phyloP scores from a whole-genome alignment of 2,888 invertebrate genomes.

The Barypeithes pellucidus region DNA sequence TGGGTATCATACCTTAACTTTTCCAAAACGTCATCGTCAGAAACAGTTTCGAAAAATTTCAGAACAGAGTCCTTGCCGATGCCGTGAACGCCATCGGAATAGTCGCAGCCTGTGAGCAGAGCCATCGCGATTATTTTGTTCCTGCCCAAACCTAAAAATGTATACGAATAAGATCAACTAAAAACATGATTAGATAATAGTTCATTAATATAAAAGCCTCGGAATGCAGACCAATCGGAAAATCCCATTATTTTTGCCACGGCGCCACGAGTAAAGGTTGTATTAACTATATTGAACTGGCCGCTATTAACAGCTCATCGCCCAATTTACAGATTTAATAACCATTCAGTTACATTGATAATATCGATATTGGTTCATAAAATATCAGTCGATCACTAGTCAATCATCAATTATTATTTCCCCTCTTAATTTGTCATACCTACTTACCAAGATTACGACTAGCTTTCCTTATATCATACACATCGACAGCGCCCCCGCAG shows the following conservation, averaged over 20 bases:
- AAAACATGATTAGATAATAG: constrained; percentile 6
- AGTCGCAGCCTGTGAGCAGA: constrained; percentile 91
- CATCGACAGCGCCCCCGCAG: constrained; percentile 81
- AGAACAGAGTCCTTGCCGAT: constrained; percentile 86
- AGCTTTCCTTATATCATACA: constrained; percentile 83
- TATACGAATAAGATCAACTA: not conserved
- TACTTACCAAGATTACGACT: constrained; percentile 76
- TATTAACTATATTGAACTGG: too few species aligned
- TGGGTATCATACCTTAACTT: constrained; percentile 75
- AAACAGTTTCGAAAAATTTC: constrained; percentile 79
- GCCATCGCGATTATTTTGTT: constrained; percentile 90
- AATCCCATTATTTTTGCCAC: too few species aligned
- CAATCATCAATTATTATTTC: too few species aligned
- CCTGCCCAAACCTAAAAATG: constrained; percentile 78
- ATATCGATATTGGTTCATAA: too few species aligned
- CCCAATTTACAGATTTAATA: too few species aligned
- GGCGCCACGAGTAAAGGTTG: too few species aligned
- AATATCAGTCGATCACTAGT: too few species aligned
- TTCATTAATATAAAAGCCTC: too few species aligned
- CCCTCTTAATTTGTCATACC: constrained; percentile 23
- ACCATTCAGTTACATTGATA: too few species aligned
- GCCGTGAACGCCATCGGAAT: constrained; percentile 83
- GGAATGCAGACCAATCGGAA: too few species aligned
- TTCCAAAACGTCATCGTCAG: constrained; percentile 78
- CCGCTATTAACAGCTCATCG: too few species aligned